These are phyloP conservation scores for Sebastes minor DNA, from an alignment of 2,797 vertebrate species.

Conservation along the genomic window DNA sequence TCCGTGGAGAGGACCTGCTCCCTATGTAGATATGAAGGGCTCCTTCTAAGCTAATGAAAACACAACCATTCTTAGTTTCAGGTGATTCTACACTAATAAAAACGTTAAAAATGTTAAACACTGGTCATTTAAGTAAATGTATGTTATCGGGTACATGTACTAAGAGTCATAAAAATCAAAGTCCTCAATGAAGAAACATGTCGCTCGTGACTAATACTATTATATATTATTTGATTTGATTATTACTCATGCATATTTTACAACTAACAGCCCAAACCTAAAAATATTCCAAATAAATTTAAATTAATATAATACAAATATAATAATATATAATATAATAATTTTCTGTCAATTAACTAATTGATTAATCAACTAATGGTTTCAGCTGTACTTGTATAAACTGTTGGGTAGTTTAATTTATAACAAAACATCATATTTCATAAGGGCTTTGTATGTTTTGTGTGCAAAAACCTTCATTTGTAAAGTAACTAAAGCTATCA, in stretches of 20 bases:
- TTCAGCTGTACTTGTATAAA: not conserved
- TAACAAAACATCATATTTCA: not conserved
- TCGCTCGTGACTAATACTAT: not conserved
- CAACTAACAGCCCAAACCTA: too few relatives aligned
- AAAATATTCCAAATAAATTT: too few relatives aligned
- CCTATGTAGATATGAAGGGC: too few relatives aligned
- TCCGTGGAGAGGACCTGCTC: too few relatives aligned
- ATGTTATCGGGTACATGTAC: not conserved
- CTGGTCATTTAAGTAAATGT: not conserved
- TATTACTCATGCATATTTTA: too few relatives aligned
- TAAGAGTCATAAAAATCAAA: not conserved
- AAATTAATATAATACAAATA: too few relatives aligned
- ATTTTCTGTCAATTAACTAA: not conserved
- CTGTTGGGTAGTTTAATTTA: not conserved
- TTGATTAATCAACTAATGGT: not conserved
- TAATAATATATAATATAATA: too few relatives aligned
- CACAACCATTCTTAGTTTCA: too few relatives aligned
- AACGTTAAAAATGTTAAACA: too few relatives aligned
- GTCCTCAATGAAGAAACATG: not conserved
- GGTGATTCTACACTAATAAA: too few relatives aligned
- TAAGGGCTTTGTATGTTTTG: not conserved
- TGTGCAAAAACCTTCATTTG: not conserved
- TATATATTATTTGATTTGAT: too few relatives aligned
- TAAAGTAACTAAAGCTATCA: not conserved
- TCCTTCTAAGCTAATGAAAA: too few relatives aligned